Percentiles rank a stretch among this genome's conserved stretches.
Conservation (phyloP, 2,113 vertebrate species). For the Lepidothrix coronata region DNA sequence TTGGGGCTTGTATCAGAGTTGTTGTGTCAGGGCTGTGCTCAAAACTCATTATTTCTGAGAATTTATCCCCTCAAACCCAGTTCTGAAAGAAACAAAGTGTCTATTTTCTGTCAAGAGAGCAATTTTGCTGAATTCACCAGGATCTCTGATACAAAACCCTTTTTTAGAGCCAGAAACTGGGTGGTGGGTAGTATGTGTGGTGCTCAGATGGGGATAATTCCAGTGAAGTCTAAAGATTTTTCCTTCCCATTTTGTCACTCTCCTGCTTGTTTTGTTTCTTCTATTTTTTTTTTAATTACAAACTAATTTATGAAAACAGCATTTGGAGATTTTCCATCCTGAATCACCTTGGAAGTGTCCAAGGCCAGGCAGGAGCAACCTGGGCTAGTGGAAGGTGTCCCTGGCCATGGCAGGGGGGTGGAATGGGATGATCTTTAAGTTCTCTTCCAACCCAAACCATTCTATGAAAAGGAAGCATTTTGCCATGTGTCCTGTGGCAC, state of each 20-base stretch:
- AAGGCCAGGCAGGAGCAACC: background rate
- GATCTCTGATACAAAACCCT: background rate
- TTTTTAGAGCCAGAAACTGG: background rate
- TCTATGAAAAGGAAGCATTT: background rate
- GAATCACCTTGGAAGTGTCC: background rate
- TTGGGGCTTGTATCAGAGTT: accelerated
- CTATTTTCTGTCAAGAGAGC: background rate
- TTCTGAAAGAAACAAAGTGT: background rate
- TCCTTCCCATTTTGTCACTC: background rate
- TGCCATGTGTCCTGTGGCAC: background rate
- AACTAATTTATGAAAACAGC: background rate
- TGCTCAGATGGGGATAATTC: background rate
- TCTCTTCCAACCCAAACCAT: background rate
- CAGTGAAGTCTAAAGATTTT: background rate
- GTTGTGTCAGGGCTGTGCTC: background rate
- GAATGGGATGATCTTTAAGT: background rate
- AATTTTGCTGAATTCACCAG: background rate
- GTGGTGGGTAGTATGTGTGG: background rate
- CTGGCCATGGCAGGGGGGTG: background rate
- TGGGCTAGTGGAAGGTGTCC: background rate
- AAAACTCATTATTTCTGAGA: background rate
- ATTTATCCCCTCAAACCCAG: background rate
- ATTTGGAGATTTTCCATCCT: background rate
- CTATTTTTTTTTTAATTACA: background rate
- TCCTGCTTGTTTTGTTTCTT: background rate